Base-by-base conservation (phyloP, 2,797 vertebrate species). In the Lutra lutra region DNA sequence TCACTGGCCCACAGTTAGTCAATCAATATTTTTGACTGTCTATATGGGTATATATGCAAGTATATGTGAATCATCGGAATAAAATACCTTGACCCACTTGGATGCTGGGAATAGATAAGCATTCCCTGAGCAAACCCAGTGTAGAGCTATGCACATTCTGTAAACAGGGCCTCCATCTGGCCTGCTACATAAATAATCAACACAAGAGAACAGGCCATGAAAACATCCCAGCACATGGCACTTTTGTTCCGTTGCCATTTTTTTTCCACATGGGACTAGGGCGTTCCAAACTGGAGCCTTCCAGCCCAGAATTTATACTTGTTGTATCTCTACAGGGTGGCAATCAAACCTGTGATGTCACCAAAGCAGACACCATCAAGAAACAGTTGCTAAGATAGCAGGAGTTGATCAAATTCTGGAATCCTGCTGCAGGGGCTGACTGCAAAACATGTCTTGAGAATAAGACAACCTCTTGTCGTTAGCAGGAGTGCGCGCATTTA, bases 11-110 rank as follows among this genome's bases (percentile, higher is more conserved):
- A 46, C 46, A 91, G 80, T 48, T 79, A 72, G 73, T 93, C 73
- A 84, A 58, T 96, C 92, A 96, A 96, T 96, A 80, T 94, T 91
- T 97, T 86, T 51, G 5, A 86, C 56, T 29, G 35, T 54, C 46
- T 62, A 29, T 51, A 40, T 68, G 25, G 29, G 79, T 78, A 10
- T 68, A 15, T 87, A 46, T 91, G 58, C 18, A 27, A 12, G 29
- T 43, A 89, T 84, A 95, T 70, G 70, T 87, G 93, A 89, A 54
- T 35, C 32, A 88, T 86, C 56, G 95, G 73, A 75, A 32, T 43
- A 94, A 97, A 93, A 86, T 66, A 60, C 88, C 35, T 62, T 87
- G 89, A 46, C 80, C 23, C 56, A 54, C 35, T 62, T 62, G 38
- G 46, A 8, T 93, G 32, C 85, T 84, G 35, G 32, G 23, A 21